Conservation (phyloP, 1,140 invertebrate genomes). For the Bombus superbus region DNA sequence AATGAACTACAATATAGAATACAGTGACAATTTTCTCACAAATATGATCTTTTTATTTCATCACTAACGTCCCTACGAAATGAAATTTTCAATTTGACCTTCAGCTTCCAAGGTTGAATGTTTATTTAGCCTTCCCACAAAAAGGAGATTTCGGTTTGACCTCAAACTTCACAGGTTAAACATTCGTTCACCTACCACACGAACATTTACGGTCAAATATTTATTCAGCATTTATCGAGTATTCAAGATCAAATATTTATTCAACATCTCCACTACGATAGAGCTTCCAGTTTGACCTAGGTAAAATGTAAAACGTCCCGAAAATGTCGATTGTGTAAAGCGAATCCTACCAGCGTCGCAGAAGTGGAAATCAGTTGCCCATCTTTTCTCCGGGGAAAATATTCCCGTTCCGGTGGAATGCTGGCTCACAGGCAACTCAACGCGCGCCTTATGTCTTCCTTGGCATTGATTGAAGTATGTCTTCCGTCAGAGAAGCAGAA, state of each 20-base stretch:
- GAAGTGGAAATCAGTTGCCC: constrained; percentile 5
- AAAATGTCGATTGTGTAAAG: background rate
- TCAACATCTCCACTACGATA: background rate
- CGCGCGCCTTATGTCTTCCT: constrained; percentile 57
- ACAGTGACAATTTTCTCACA: too few relatives aligned
- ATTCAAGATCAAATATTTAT: background rate
- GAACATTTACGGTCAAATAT: background rate
- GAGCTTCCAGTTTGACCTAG: background rate
- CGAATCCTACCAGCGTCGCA: background rate
- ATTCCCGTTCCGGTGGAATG: constrained; percentile 29
- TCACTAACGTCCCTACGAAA: background rate
- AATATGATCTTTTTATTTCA: too few relatives aligned
- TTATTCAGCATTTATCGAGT: background rate
- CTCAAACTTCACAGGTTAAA: background rate
- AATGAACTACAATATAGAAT: background rate
- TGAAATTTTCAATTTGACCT: background rate
- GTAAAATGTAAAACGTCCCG: too few relatives aligned
- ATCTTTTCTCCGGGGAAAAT: constrained; percentile 38
- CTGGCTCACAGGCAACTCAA: constrained; percentile 23
- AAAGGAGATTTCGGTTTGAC: background rate
- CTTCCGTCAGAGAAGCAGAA: constrained; percentile 62
- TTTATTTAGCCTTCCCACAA: background rate
- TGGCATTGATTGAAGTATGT: constrained; percentile 69
- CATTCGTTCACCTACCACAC: background rate
- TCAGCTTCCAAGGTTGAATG: background rate